phyloP scores from a whole-genome alignment of 1,140 invertebrate genomes.

The Globodera ellingtonae region DNA sequence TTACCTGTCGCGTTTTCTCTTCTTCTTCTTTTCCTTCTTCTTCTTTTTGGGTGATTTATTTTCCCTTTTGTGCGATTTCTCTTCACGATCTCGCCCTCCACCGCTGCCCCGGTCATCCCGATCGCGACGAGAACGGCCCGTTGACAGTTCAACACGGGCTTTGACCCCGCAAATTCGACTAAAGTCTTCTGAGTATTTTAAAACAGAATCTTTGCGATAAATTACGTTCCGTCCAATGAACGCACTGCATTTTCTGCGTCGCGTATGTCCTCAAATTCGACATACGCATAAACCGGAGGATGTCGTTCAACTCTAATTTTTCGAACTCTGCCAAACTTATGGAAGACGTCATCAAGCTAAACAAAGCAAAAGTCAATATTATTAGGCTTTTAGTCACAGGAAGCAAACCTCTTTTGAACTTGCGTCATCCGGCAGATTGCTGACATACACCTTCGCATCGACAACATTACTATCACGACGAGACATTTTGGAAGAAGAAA shows the following conservation, averaged over 20 bases:
- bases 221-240: conserved; percentile 78
- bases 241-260: conserved; percentile 92
- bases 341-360: conserved; percentile 85
- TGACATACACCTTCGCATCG: conserved; percentile 94
- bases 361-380: background rate
- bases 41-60: conserved; percentile 68
- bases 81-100: background rate
- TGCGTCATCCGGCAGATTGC: conserved; percentile 74
- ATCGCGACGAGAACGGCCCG: background rate
- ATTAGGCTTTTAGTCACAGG: background rate
- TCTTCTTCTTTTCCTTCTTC: conserved; percentile 68
- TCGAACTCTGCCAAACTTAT: conserved; percentile 86
- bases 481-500: too few relatives aligned
- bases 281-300: conserved; percentile 89
- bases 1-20: conserved; percentile 70
- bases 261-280: conserved; percentile 89
- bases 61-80: background rate
- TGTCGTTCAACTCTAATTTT: conserved; percentile 95
- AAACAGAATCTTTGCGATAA: background rate
- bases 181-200: background rate
- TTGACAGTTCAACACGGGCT: background rate
- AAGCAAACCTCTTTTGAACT: conserved; percentile 54
- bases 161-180: background rate
- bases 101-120: background rate
- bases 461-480: conserved; percentile 49